phyloP scores from a whole-genome alignment of 2,888 invertebrate genomes.

The Chirona hameri region DNA sequence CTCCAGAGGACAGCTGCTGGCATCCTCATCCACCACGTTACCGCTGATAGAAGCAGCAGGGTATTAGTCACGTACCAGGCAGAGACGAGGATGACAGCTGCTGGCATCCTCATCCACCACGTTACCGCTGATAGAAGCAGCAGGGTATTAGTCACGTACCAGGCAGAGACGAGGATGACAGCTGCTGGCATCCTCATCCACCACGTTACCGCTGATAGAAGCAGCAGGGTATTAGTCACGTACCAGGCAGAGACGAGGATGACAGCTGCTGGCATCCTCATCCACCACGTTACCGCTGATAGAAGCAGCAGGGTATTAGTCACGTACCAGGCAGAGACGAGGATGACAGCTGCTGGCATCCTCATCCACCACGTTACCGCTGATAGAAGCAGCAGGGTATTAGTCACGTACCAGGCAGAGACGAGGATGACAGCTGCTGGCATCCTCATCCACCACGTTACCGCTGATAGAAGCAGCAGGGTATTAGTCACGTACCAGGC shows the following conservation, averaged over 20 bases:
- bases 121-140: background rate
- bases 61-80: no score
- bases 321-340: no score
- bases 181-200: conserved; percentile 45
- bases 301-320: no score
- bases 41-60: background rate
- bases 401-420: no score
- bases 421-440: conserved; percentile 57
- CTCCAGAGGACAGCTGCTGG: conserved; percentile 61
- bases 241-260: no score
- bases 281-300: conserved; percentile 3
- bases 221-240: no score
- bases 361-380: background rate
- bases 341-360: conserved; percentile 51
- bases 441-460: conserved; percentile 23
- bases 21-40: conserved; percentile 24
- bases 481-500: no score
- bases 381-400: background rate
- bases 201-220: background rate
- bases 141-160: no score
- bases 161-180: conserved; percentile 49
- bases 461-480: background rate
- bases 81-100: conserved; percentile 50
- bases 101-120: conserved; percentile 43
- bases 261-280: conserved; percentile 53